Evolutionary conservation across 1,140 invertebrate genomes (phyloP), one percentile per base, ranked within the genome.

Genomic region (Zophobas atratus): DNA sequence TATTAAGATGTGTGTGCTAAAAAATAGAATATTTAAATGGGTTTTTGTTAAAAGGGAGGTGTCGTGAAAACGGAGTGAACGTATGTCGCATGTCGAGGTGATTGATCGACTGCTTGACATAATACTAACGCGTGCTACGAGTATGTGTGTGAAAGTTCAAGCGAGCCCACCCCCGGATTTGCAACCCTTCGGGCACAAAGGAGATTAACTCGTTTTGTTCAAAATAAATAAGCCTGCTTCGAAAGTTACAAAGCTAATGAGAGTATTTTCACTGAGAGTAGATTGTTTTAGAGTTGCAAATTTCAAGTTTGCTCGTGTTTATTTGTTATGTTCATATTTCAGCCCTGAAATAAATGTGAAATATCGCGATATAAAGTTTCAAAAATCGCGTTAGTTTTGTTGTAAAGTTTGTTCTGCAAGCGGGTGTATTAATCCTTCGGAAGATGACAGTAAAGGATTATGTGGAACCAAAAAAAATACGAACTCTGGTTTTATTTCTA

Each of bases 81-180:
- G 53, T 75, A 75, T 60, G 72, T 75, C 39, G 51, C 72, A 55
- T 75, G 72, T 75, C 72, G 43, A n/a, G 33, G 51, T 75, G 72
- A 75, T 75, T 75, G 72, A 75, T 75, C 72, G 71, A 73, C 49
- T 73, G 71, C 71, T 73, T 73, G 71, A 73, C 70, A 72, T 72
- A 72, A 72, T 72, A 72, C 70, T 49, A 74, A 32, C 72, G 38
- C 51, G 51, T 75, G 72, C 38, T 55, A 72, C 33, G 51, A 72
- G 46, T 39, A 56, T 53, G 55, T 75, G 55, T 75, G 72, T 60
- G 72, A 75, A 57, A 73, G 71, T 73, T 55, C 72, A 55, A 35
- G 55, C 53, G 43, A 20, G 39, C 72, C 72, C 72, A 46, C 72
- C 70, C 46, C 70, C 70, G 53, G 38, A 56, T 75, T 75, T 55